These are phyloP conservation scores for Climacteris rufus DNA, from an alignment of 2,113 vertebrate species.

Conservation along the genomic window DNA sequence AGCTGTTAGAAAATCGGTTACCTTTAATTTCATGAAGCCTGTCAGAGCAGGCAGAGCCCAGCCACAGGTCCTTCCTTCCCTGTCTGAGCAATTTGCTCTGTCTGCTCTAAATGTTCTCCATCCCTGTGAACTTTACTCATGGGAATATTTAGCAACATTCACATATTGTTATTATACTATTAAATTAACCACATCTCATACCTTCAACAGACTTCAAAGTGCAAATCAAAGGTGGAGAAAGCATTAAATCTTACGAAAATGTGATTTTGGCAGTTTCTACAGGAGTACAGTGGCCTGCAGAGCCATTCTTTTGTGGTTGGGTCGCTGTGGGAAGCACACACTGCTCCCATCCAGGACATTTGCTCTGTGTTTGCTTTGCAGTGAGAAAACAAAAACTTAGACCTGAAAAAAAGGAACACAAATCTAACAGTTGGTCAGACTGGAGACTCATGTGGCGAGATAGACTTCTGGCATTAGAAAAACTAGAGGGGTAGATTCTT, in stretches of 20 bases:
- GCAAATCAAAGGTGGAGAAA: neutral
- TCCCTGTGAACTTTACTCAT: neutral
- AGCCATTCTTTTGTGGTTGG: accelerated
- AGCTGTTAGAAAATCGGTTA: neutral
- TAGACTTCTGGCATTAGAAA: neutral
- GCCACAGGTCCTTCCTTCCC: constrained; percentile 1
- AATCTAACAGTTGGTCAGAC: neutral
- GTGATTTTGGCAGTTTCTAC: neutral
- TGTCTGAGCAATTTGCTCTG: neutral
- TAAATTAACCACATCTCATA: neutral
- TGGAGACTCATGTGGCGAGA: neutral
- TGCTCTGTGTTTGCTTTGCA: neutral
- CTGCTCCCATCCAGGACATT: neutral
- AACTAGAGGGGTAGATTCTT: neutral
- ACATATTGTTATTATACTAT: neutral
- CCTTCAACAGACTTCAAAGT: neutral
- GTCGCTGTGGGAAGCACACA: neutral
- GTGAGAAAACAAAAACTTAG: neutral
- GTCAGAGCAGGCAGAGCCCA: neutral
- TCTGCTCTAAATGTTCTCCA: neutral
- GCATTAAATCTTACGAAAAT: neutral
- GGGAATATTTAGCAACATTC: neutral
- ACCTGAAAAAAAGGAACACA: neutral
- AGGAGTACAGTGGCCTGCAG: accelerated
- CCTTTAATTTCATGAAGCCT: neutral